Base-by-base conservation (phyloP, 2,113 vertebrate species). In the Chaenogobius annularis region DNA sequence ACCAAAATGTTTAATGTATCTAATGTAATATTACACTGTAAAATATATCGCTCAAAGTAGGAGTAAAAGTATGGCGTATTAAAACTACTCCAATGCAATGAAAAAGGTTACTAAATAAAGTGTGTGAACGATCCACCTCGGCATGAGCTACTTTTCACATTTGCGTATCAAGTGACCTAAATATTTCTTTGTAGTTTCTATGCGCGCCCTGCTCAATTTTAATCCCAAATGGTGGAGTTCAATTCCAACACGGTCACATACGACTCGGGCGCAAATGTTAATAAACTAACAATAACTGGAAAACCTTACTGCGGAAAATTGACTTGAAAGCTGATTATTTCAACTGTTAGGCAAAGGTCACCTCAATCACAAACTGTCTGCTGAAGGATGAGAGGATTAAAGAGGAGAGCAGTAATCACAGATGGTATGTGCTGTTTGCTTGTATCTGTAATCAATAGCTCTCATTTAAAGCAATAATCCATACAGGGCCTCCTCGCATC, bases 331-430 rank as follows among this genome's bases (percentile, higher is more conserved):
- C 8, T 44, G 19, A 40, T 22, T 35, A 66, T 13, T 43, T 69
- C 52, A 43, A 46, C 23, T 69, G 47, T 22, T 44, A 75, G 65
- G 14, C 40, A 69, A 43, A 0, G 47, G 70, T 54, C 55, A 63
- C 55, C 55, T 70, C 72, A 65, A 58, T 19, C 0, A 3, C 7
- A 61, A 20, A n/a, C 20, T 26, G 11, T 14, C 68, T 73, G 76
- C 58, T 62, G 4, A 56, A 46, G 1, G 3, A 22, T 10, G 31
- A 14, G 13, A 23, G 6, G 52, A 48, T 15, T 48, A 48, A 48
- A 48, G 47, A 15, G 47, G 5, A 48, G 61, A 15, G 56, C 10
- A 64, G 55, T 13, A 82, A 73, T 68, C 46, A 52, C 44, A 44
- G 20, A 48, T 5, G 17, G 54, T 47, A 14, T 4, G n/a, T 74